Percentiles rank a stretch among this genome's conserved stretches.
Conservation (phyloP, 2,888 invertebrate species). For the Pollenia griseotomentosa region DNA sequence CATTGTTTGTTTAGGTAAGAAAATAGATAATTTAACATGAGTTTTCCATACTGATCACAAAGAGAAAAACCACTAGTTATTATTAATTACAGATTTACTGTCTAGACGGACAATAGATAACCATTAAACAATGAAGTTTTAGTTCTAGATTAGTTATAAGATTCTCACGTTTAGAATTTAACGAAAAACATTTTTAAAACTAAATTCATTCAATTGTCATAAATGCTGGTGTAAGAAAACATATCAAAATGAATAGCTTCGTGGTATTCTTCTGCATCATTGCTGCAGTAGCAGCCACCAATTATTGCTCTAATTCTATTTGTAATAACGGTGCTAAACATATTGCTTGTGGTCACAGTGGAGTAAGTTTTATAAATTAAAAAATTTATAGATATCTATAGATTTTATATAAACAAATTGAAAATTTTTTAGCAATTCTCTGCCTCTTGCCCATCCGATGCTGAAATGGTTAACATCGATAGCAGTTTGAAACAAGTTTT, state of each 20-base stretch:
- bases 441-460: slow-evolving; percentile 39
- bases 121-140: too few species aligned
- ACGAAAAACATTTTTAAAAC: neutral
- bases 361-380: slow-evolving; percentile 42
- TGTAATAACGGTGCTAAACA: slow-evolving; percentile 18
- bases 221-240: neutral
- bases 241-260: neutral
- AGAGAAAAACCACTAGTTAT: too few species aligned
- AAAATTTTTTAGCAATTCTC: slow-evolving; percentile 37
- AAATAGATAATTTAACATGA: too few species aligned
- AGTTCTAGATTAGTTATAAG: neutral
- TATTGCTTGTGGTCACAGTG: slow-evolving; percentile 65
- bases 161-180: neutral
- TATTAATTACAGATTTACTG: too few species aligned
- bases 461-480: slow-evolving; percentile 18
- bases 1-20: too few species aligned
- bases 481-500: neutral
- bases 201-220: too few species aligned
- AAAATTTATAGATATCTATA: neutral
- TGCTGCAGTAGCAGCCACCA: neutral
- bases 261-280: slow-evolving; percentile 6
- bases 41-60: too few species aligned
- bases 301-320: slow-evolving; percentile 55
- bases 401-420: neutral
- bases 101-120: too few species aligned